Base-by-base conservation (phyloP, 2,113 vertebrate genomes). In the Raja brachyura region DNA sequence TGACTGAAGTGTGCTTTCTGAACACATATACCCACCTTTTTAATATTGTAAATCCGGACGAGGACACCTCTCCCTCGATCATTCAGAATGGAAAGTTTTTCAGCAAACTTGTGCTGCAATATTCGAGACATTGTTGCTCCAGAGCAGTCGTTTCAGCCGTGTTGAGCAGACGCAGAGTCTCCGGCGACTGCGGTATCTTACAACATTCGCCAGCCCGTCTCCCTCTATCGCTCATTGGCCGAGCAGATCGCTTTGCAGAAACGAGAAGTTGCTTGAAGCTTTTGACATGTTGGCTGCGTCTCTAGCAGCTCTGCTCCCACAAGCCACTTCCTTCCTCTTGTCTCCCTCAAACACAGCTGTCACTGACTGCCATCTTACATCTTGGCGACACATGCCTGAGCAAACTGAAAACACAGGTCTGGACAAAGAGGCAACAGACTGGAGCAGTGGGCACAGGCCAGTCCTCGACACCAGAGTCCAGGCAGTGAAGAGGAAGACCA, bases 71-170 rank as follows among this genome's bases (percentile, higher is more conserved):
- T 96, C 0, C 98, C 98, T 25, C 98, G 95, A 4, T 98, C 97
- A 59, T 97, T 98, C 86, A 99, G 96, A 94, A 99, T 97, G 39
- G 96, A 96, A 94, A 99, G 96, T 94, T 98, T 99, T 95, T 99
- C 98, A 0, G 98, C 98, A 68, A 99, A 95, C 94, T 99, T 99
- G 93, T 97, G 97, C 95, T 98, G 97, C 94, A 98, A 98, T 93
- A 96, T 93, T 95, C 95, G 94, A 79, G 96, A 94, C 95, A 96
- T 97, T 16, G 3, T 22, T 63, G 59, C 25, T 11, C 10, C 9
- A 7, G 59, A 3, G 25, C 18, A 31, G 25, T 33, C 13, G 10
- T 25, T 6, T 7, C 18, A 1, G 25, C 10, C 28, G 3, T 8
- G 16, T 8, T 6, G 5, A 7, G 2, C 28, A 31, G 11, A 16